Evolutionary conservation across 2,113 vertebrate species (phyloP).

Genomic region (Urocitellus parryii): DNA sequence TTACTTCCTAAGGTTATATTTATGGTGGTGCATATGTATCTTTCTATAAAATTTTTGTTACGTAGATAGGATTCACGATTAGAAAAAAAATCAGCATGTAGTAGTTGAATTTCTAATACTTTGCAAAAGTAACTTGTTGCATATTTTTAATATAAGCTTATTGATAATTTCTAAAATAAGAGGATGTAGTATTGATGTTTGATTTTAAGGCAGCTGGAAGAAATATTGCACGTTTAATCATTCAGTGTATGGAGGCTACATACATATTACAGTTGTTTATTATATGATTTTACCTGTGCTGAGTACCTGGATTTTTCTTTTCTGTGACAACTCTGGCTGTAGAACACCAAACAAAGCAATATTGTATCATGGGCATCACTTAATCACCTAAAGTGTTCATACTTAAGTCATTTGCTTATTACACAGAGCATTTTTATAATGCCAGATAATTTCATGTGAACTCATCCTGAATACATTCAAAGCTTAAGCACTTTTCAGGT

Average conservation of each 20-base stretch:
- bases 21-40: neutral
- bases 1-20: neutral
- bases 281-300: neutral
- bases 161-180: neutral
- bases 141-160: neutral
- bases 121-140: neutral
- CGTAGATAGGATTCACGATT: neutral
- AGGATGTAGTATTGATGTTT: neutral
- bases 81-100: neutral
- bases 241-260: neutral
- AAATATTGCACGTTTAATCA: neutral
- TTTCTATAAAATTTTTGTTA: neutral
- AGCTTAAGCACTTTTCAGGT: neutral
- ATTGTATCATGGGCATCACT: no score
- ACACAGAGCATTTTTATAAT: neutral
- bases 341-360: neutral
- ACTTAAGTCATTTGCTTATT: neutral
- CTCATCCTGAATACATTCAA: neutral
- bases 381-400: neutral
- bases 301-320: neutral
- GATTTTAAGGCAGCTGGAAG: neutral
- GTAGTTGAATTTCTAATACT: neutral
- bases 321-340: neutral
- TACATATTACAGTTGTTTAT: neutral
- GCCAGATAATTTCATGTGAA: neutral